Conservation (phyloP, 2,113 vertebrate species). For the Pholis gunnellus region DNA sequence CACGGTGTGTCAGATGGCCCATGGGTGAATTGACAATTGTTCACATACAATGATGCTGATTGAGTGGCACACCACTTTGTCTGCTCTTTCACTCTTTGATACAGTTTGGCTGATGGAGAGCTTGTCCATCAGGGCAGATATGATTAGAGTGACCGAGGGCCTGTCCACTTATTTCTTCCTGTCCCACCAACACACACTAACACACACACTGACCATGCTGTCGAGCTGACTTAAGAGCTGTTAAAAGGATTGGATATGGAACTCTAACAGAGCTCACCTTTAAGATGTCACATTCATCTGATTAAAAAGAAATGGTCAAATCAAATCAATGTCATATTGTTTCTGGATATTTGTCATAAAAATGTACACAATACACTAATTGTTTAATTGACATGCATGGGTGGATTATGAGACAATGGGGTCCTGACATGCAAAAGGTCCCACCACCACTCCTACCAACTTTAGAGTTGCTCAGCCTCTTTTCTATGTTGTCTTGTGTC, state of each 20-base stretch:
- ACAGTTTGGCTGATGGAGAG: conserved; percentile 17
- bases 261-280: background rate
- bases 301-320: background rate
- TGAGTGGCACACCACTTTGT: conserved; percentile 9
- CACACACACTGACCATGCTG: conserved; percentile 12
- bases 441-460: background rate
- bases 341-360: background rate
- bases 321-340: background rate
- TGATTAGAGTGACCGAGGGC: conserved; percentile 43
- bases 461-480: background rate
- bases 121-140: conserved; percentile 48
- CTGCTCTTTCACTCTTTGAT: conserved; percentile 34
- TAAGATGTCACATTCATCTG: background rate
- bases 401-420: background rate
- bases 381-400: background rate
- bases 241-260: conserved; percentile 1
- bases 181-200: background rate
- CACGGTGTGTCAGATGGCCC: background rate
- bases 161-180: background rate
- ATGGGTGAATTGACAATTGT: background rate
- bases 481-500: background rate
- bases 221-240: background rate
- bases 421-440: too few relatives aligned
- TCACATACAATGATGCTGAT: conserved; percentile 36
- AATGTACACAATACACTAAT: background rate